Conservation (phyloP, 1,140 invertebrate genomes). For the Heliconius melpomene region DNA sequence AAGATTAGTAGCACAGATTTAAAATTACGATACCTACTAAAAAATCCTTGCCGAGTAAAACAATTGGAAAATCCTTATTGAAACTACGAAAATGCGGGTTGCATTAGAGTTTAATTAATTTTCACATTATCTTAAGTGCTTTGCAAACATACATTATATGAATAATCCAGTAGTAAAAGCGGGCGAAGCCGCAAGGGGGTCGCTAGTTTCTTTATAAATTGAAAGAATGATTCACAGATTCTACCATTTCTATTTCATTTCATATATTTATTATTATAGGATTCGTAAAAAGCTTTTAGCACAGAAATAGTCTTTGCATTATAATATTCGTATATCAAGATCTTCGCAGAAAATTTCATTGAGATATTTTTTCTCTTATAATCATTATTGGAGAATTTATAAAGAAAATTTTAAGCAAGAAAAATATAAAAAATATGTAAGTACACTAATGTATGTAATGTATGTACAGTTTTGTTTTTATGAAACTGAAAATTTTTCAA, state of each 20-base stretch:
- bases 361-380: background rate
- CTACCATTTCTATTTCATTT: background rate
- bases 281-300: background rate
- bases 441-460: background rate
- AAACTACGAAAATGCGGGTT: too few relatives aligned
- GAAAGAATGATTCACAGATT: background rate
- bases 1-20: too few relatives aligned
- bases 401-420: background rate
- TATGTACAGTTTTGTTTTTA: too few relatives aligned
- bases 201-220: background rate
- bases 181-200: too few relatives aligned
- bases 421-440: background rate
- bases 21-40: too few relatives aligned
- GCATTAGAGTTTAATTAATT: too few relatives aligned
- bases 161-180: too few relatives aligned
- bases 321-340: background rate
- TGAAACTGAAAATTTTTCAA: background rate
- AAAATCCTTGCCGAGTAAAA: too few relatives aligned
- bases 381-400: background rate
- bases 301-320: background rate
- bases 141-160: too few relatives aligned
- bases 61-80: too few relatives aligned
- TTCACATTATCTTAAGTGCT: too few relatives aligned
- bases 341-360: background rate
- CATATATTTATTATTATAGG: background rate